Base-by-base conservation (phyloP, 1,140 invertebrate genomes). In the Drosophila nebulosa region DNA sequence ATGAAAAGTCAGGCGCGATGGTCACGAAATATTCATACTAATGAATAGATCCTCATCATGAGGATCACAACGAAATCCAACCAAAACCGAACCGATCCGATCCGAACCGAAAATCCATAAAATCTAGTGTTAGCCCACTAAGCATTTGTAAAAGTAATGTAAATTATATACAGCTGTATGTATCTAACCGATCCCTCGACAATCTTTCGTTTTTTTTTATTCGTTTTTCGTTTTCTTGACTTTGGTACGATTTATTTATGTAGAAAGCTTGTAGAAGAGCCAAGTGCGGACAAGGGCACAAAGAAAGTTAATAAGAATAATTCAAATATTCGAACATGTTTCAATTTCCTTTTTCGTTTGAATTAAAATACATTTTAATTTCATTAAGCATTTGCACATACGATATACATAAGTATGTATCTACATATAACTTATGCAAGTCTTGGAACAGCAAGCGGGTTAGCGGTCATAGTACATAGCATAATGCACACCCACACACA, bases 1-100 rank as follows among this genome's bases (percentile, higher is more conserved):
- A 89, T 79, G 91, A 91, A 70, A 86, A 90, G 56, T 91, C 92
- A 32, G 93, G 92, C 59, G 92, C 89, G 81, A 62, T 92, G 92
- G 81, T 90, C 64, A 90, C 85, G 51, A 90, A 88, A 69, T 91
- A 90, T 68, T 85, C 60, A 46, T 90, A 78, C 52, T 90, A 81
- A 78, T 51, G 51, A 50, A 21, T 35, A n/a, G 2, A 26, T 36
- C 21, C 61, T 7, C 16, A 63, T 3, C 32, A 27, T 62, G 55
- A 42, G 36, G n/a, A n/a, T n/a, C 18, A 16, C 39, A 46, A 55
- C 56, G 39, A 27, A 24, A 24, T 35, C 36, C 42, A 64, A 14
- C 0, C 39, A 3, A 16, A 64, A 39, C 14, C 39, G 9, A 32
- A 18, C 60, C 57, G 57, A 77, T 62, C 22, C 30, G 61, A 55